Evolutionary conservation across 2,113 vertebrate species (phyloP).

Genomic region (Rhea pennata): DNA sequence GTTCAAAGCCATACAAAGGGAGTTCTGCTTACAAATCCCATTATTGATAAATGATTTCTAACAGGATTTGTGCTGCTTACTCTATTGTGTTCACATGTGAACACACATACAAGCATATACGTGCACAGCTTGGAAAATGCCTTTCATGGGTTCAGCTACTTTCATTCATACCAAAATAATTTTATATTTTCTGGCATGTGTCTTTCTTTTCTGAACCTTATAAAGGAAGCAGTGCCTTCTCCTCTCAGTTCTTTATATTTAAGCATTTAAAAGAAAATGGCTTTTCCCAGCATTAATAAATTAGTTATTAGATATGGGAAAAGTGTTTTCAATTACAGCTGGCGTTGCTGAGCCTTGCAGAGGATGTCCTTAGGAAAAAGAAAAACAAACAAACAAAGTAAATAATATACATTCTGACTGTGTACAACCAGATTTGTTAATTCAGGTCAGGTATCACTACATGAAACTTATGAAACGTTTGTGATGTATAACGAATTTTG

Average conservation of each 20-base stretch:
- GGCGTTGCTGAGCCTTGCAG: neutral
- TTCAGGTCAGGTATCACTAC: neutral
- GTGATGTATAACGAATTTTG: no score
- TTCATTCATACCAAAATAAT: neutral
- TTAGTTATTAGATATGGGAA: neutral
- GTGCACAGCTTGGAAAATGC: neutral
- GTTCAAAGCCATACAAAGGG: neutral
- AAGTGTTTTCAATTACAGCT: neutral
- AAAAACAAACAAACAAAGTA: neutral
- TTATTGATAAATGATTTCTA: neutral
- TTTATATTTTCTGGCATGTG: neutral
- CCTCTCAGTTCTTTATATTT: neutral
- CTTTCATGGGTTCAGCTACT: neutral
- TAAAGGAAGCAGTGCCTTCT: neutral
- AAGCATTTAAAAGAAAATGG: neutral
- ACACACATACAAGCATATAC: neutral
- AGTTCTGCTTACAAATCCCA: conserved; percentile 18
- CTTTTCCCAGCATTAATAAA: neutral
- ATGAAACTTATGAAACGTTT: neutral
- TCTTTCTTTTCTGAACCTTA: neutral
- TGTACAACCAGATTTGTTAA: neutral
- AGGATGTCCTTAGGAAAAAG: neutral
- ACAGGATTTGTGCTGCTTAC: neutral
- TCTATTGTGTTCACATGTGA: neutral
- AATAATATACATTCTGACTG: neutral